A percentile compares a stretch with the other conserved stretches of the same genome.
These are phyloP conservation scores for Bubo bubo DNA, from an alignment of 2,113 vertebrate genomes.

Conservation along the genomic window DNA sequence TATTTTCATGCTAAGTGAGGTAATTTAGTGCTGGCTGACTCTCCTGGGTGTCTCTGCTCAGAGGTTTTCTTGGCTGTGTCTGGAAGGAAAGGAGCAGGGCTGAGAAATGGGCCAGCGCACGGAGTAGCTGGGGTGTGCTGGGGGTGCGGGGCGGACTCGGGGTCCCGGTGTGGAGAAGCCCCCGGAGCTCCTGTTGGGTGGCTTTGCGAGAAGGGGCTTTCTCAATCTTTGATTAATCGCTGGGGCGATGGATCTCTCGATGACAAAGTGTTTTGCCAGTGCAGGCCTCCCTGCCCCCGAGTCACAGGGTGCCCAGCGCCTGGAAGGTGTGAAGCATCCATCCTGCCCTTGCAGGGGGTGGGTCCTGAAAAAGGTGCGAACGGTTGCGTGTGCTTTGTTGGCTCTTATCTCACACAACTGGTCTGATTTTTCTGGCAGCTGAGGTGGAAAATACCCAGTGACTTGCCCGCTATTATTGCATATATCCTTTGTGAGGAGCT, in stretches of 20 bases:
- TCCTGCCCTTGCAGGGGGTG: neutral
- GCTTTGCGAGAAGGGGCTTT: neutral
- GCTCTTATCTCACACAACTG: neutral
- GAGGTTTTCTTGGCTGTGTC: neutral
- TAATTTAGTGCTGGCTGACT: neutral
- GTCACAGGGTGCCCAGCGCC: neutral
- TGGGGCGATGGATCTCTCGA: neutral
- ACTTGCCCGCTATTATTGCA: neutral
- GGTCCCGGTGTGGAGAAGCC: neutral
- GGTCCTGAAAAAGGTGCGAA: neutral
- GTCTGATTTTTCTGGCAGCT: neutral
- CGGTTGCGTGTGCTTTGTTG: neutral
- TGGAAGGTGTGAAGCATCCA: neutral
- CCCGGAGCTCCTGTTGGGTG: neutral
- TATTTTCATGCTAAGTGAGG: slow-evolving; percentile 27
- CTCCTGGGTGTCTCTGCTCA: neutral
- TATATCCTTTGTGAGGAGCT: neutral
- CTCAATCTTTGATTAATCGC: accelerated
- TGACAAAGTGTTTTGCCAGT: neutral
- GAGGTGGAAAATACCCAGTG: neutral
- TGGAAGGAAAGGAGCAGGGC: neutral
- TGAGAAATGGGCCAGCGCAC: neutral
- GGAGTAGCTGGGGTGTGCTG: neutral
- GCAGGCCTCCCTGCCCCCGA: neutral
- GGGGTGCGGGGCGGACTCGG: no score